Evolutionary conservation across 2,797 vertebrate genomes (phyloP), one percentile per base, ranked within the genome.

Genomic region (Pogonophryne albipinna): DNA sequence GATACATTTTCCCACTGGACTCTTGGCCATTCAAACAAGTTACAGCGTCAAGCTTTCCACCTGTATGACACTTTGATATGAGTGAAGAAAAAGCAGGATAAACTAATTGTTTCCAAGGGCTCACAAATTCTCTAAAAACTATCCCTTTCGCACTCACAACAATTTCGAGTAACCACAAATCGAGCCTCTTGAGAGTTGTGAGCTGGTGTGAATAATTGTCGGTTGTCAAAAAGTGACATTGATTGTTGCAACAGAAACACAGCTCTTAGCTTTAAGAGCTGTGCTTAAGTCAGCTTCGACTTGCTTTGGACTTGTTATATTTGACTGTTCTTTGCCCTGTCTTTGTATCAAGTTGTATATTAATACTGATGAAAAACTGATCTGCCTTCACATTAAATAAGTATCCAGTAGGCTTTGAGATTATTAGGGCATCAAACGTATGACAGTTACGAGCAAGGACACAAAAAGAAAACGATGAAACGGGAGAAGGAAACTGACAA

Each of bases 351-450:
- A 41, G 14, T 44, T 44, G 9, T 20, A 44, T 55, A 4, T 76
- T 49, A 62, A 51, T 16, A 1, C 7, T n/a, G 66, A 68, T 20
- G 23, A 74, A 17, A 59, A 69, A 19, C 42, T 69, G 45, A 41
- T 80, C 27, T 74, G 31, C 70, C 74, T 82, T 56, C 70, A 74
- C 27, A 63, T 27, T 10, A 64, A 59, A 38, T n/a, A 55, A 56
- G 62, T 46, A 53, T 60, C 60, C 50, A 11, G 19, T 19, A 17
- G 44, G 51, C 17, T 72, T 17, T 68, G 51, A 74, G 53, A 57
- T 62, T 55, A 66, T 16, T 62, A 41, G 23, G 65, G 66, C 52
- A 63, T 62, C 74, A 88, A 76, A 74, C 42, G 20, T 57, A 4
- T 44, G 55, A 82, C 50, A 66, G 51, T 50, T 75, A 34, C 0